Conservation (phyloP, 2,113 vertebrate genomes). For the Gobius niger region DNA sequence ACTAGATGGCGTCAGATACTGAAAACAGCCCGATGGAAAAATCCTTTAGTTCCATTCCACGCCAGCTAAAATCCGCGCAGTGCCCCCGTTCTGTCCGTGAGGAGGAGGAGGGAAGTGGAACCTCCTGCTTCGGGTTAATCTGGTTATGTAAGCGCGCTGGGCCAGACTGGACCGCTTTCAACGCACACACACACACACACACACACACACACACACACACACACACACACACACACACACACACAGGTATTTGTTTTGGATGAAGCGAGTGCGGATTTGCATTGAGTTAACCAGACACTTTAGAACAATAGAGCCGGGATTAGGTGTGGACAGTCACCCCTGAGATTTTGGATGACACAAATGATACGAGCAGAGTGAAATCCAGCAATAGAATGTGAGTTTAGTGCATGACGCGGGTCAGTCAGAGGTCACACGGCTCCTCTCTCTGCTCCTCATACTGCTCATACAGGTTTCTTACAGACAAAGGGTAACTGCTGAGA, state of each 20-base stretch:
- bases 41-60: background rate
- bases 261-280: constrained; percentile 17
- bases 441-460: background rate
- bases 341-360: background rate
- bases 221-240: constrained; percentile 33
- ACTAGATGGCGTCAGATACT: constrained; percentile 60
- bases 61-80: constrained; percentile 34
- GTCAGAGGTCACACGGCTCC: background rate
- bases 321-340: background rate
- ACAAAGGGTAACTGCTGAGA: background rate
- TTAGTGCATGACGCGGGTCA: background rate
- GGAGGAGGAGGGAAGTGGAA: constrained; percentile 10
- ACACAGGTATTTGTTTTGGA: constrained; percentile 39
- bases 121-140: constrained; percentile 45
- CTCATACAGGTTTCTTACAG: background rate
- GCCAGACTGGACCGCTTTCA: constrained; percentile 51
- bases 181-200: constrained; percentile 33
- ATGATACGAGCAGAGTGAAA: background rate
- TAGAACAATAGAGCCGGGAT: constrained; percentile 16
- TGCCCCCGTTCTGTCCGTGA: constrained; percentile 40
- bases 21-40: background rate
- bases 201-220: constrained; percentile 40
- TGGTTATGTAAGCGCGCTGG: constrained; percentile 62
- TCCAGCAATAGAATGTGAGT: background rate
- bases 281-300: constrained; percentile 17